Evolutionary conservation across 2,888 invertebrate species (phyloP), one percentile per base, ranked within the genome.

Genomic region (Pegoplata infirma): DNA sequence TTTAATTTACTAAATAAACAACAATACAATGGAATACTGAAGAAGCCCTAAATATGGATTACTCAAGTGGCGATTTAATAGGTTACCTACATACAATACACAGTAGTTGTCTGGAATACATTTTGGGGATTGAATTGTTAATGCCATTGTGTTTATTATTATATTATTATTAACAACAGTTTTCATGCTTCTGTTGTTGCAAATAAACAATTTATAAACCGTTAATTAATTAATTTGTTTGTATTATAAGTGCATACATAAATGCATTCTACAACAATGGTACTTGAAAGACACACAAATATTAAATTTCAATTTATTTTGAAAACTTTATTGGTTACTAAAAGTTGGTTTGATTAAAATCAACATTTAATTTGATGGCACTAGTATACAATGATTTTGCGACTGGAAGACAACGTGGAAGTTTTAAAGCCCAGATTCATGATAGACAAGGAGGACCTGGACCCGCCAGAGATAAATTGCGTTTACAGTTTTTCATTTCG

Each of bases 11-110:
- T 19, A 21, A n/a, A 63, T 8, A 16, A 40, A 36, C 58, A 14
- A 4, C 12, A 40, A 23, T 69, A 17, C n/a, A 55, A 69, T 69
- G 17, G 53, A 19, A 61, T 40, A 46, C 47, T 63, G 55, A 55
- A 71, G 55, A 63, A 63, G 71, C 55, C 32, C 61, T 56, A 32
- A 19, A 10, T 16, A 14, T n/a, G n/a, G n/a, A n/a, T 40, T 14
- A 21, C 19, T 53, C 21, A 59, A 47, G 59, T 32, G 59, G 46
- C 40, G 10, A n/a, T 19, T 28, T 36, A 23, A 36, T n/a, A 49
- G 12, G 14, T 49, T 58, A n/a, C n/a, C n/a, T n/a, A n/a, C n/a
- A n/a, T n/a, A n/a, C n/a, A n/a, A n/a, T 5, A 23, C 1, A 40
- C 59, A 61, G 61, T 61, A 47, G 44, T 58, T 21, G 6, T 28